phyloP scores from a whole-genome alignment of 1,140 invertebrate species.

The Maniola jurtina region DNA sequence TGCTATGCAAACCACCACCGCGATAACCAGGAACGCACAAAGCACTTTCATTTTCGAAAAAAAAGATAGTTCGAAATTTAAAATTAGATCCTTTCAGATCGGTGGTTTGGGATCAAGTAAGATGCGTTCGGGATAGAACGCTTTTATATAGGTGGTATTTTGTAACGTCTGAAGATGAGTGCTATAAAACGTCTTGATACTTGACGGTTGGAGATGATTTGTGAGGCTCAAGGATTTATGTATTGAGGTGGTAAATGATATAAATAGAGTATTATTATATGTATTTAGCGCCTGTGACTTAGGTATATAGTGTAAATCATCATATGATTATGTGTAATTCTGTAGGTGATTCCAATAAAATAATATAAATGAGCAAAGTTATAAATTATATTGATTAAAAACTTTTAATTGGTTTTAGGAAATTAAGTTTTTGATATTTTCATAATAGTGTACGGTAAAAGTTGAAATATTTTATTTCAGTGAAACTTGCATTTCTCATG shows the following conservation, averaged over 20 bases:
- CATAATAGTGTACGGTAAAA: too few species aligned
- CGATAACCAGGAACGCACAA: slow-evolving; percentile 48
- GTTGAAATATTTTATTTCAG: too few species aligned
- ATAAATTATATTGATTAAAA: too few species aligned
- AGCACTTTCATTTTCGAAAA: slow-evolving; percentile 58
- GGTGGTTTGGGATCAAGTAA: slow-evolving; percentile 56
- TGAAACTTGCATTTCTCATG: too few species aligned
- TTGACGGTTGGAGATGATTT: slow-evolving; percentile 19
- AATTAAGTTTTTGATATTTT: too few species aligned
- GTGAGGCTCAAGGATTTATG: background rate
- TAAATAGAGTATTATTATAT: slow-evolving; percentile 4
- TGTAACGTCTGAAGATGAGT: slow-evolving; percentile 31
- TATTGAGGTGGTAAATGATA: background rate
- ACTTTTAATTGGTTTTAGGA: too few species aligned
- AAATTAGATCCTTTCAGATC: slow-evolving; percentile 32
- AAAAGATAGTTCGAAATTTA: slow-evolving; percentile 1
- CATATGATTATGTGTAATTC: too few species aligned
- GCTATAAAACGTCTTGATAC: slow-evolving; percentile 44
- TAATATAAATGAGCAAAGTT: too few species aligned
- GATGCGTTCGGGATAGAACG: slow-evolving; percentile 36
- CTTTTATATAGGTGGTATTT: slow-evolving; percentile 54
- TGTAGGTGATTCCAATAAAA: too few species aligned
- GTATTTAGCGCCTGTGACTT: too few species aligned
- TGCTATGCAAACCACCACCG: slow-evolving; percentile 49
- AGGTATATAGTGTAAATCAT: too few species aligned